Base-by-base conservation (phyloP, 2,888 invertebrate genomes). In the Penaeus monodon region DNA sequence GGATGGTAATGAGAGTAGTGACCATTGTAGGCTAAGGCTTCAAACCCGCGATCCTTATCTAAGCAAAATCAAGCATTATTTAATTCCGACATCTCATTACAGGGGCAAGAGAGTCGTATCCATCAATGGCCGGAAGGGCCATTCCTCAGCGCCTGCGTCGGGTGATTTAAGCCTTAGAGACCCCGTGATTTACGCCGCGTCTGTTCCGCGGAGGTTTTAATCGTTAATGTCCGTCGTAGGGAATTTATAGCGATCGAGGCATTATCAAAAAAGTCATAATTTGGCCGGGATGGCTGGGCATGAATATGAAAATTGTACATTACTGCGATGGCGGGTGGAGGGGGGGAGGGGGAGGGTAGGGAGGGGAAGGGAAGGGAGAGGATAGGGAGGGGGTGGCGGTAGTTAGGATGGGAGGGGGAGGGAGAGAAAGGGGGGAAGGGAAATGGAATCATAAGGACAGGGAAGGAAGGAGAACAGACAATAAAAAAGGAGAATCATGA, bases 221-320 rank as follows among this genome's bases (percentile, higher is more conserved):
- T 82, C 86, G 86, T 86, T 86, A 86, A 86, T 86, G 86, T 86
- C 86, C 86, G 68, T 76, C 81, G 82, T 64, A 64, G 12, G n/a
- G n/a, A 70, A 86, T 81, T 86, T 86, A 86, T 86, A 86, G 82
- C 77, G 81, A 86, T 86, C 86, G 86, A 77, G 70, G 78, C 82
- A 80, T 81, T 86, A 86, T 86, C 86, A 82, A 86, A 85, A 86
- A 76, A 86, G 81, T 82, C 81, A 77, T 86, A 86, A 86, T 81
- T 86, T 86, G 77, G 77, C 7, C 64, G 66, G 38, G 86, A 81
- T 64, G 82, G 77, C 57, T 57, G 77, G 29, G 82, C 81, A 82
- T 81, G 86, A 81, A 86, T 86, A 86, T 86, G 86, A 86, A 86
- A 68, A 86, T 86, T 86, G 82, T 86, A 86, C 81, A 82, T 86